phyloP scores from a whole-genome alignment of 2,888 invertebrate species.

The Listrodromus nycthemerus region DNA sequence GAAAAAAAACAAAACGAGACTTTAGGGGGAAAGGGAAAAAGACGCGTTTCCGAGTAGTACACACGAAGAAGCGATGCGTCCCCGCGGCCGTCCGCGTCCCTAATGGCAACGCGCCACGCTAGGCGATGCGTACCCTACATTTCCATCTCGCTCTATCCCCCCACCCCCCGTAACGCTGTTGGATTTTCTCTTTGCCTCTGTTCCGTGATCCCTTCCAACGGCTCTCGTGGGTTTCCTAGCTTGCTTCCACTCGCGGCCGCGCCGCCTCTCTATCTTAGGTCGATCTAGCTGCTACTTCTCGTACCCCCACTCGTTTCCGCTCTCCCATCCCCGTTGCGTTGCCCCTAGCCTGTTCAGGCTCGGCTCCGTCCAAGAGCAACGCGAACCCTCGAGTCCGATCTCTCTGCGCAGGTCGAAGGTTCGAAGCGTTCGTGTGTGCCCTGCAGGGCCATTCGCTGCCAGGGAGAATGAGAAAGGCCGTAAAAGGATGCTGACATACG shows the following conservation, averaged over 20 bases:
- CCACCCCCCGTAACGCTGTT: conserved; percentile 58
- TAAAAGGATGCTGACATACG: conserved; percentile 17
- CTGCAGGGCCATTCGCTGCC: conserved; percentile 24
- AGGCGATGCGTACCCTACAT: conserved; percentile 71
- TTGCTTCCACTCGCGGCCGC: conserved; percentile 41
- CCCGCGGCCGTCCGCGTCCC: conserved; percentile 78
- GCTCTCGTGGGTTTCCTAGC: conserved; percentile 25
- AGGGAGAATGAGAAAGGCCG: neutral
- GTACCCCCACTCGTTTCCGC: conserved; percentile 40
- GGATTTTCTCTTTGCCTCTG: conserved; percentile 50
- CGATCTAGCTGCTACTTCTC: conserved; percentile 61
- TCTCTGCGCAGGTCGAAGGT: conserved; percentile 52
- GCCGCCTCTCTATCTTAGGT: conserved; percentile 50
- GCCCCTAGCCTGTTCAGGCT: conserved; percentile 35
- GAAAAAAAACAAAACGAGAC: conserved; percentile 36
- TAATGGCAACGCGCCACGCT: conserved; percentile 79
- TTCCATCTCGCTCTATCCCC: conserved; percentile 66
- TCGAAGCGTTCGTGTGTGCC: conserved; percentile 35
- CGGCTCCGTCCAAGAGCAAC: conserved; percentile 16
- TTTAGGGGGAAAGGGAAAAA: conserved; percentile 25
- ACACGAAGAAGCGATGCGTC: conserved; percentile 76
- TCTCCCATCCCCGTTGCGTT: conserved; percentile 60
- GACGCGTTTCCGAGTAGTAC: conserved; percentile 54
- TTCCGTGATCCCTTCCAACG: conserved; percentile 59
- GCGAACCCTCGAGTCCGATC: conserved; percentile 34